Percentiles rank a stretch among this genome's conserved stretches.
Conservation (phyloP, 2,888 invertebrate species). For the Linnaemya vulpina region DNA sequence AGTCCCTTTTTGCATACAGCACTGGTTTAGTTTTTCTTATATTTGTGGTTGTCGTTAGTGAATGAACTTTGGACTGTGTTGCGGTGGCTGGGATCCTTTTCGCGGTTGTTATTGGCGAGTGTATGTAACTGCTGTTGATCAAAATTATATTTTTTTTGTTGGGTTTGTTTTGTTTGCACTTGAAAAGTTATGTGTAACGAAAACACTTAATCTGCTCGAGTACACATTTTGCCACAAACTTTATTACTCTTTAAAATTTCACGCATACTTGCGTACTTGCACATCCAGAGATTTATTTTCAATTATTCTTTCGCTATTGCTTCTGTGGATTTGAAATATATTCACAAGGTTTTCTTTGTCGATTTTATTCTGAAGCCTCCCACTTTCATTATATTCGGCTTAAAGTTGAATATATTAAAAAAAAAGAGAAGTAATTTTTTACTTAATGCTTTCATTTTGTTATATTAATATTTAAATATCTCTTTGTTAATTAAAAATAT, state of each 20-base stretch:
- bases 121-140: conserved; percentile 7
- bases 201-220: conserved; percentile 57
- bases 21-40: neutral
- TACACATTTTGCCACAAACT: neutral
- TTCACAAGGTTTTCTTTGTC: neutral
- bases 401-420: neutral
- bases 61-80: conserved; percentile 18
- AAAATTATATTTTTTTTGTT: conserved; percentile 21
- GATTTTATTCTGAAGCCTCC: conserved; percentile 8
- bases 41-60: conserved; percentile 13
- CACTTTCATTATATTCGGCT: neutral
- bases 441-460: neutral
- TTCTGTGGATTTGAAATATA: neutral
- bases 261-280: too few relatives aligned
- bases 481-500: too few relatives aligned
- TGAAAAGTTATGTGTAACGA: conserved; percentile 60
- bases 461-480: too few relatives aligned
- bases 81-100: conserved; percentile 5
- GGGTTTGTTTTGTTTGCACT: conserved; percentile 39
- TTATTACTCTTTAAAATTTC: neutral
- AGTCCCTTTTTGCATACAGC: conserved; percentile 21
- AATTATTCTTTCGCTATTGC: neutral
- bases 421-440: neutral
- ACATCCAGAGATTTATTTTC: too few relatives aligned
- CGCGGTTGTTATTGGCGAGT: neutral